Base-by-base conservation (phyloP, 2,113 vertebrate species). In the Phaethornis superciliosus region DNA sequence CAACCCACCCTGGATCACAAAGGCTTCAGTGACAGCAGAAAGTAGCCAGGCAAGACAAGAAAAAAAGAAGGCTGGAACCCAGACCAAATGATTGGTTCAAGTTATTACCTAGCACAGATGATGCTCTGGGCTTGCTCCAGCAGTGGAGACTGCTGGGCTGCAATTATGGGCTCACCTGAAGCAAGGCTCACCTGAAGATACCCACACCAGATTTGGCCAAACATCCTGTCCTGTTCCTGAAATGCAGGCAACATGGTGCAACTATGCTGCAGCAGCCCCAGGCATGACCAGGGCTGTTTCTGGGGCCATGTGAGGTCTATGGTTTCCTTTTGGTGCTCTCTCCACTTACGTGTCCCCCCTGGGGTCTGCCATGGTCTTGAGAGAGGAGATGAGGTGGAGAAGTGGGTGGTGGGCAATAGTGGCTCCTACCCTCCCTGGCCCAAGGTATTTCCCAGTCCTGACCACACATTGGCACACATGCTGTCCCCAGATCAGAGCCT, bases 201-300 rank as follows among this genome's bases (percentile, higher is more conserved):
- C 1, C 2, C 2, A 10, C 12, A 4, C 20, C 2, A 1, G 26
- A 10, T 81, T 58, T 0, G 0, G 60, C 47, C 23, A 14, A 35
- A 33, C 1, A 2, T 10, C 24, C 69, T 3, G 0, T 2, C 2
- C 22, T 1, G 1, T 23, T 47, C 26, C 23, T 0, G 1, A 59
- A 32, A 52, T 81, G 51, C 20, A 65, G 72, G 17, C n/a, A n/a
- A n/a, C n/a, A 81, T 5, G n/a, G n/a, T n/a, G n/a, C 4, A 8
- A 8, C 40, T 30, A 15, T 3, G 4, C 32, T 76, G 28, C 44
- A 68, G 60, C 47, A 63, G 27, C 15, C 14, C 16, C 0, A 0
- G 0, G 2, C 10, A 15, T 13, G 6, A 23, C 33, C 49, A 84
- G 24, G 28, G 17, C 24, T 63, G 22, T 22, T 68, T 68, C 37